A percentile compares a stretch with the other conserved stretches of the same genome.
These are phyloP conservation scores for Montifringilla adamsi DNA, from an alignment of 2,113 vertebrate species.

Conservation along the genomic window DNA sequence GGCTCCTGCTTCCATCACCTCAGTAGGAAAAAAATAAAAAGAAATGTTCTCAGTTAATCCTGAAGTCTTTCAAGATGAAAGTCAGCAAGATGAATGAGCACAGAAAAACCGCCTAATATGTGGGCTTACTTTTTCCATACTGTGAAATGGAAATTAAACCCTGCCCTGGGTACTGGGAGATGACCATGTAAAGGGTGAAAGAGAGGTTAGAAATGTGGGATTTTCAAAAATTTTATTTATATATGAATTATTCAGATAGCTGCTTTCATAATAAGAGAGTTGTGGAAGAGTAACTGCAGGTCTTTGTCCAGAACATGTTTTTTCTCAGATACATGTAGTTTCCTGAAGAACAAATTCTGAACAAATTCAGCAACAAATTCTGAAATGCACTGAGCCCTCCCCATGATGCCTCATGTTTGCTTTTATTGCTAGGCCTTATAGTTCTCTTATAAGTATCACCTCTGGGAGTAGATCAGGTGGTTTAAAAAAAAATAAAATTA, in stretches of 20 bases:
- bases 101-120: not conserved
- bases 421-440: not conserved
- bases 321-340: not conserved
- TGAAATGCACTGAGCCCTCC: not conserved
- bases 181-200: not conserved
- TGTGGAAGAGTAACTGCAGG: not conserved
- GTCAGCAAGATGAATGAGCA: not conserved
- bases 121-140: not conserved
- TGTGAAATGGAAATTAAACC: not conserved
- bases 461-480: not conserved
- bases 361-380: not conserved
- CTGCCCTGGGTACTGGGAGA: not conserved
- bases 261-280: not conserved
- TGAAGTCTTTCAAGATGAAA: conserved; percentile 12
- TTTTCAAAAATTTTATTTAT: not conserved
- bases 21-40: not conserved
- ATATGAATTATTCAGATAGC: not conserved
- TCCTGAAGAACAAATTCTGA: not conserved
- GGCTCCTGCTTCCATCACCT: not conserved
- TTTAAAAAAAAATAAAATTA: not conserved
- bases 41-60: not conserved
- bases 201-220: not conserved
- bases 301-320: not conserved
- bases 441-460: not conserved
- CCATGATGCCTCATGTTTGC: not conserved